Conservation (phyloP, 2,113 vertebrate genomes). For the Ammospiza caudacuta region DNA sequence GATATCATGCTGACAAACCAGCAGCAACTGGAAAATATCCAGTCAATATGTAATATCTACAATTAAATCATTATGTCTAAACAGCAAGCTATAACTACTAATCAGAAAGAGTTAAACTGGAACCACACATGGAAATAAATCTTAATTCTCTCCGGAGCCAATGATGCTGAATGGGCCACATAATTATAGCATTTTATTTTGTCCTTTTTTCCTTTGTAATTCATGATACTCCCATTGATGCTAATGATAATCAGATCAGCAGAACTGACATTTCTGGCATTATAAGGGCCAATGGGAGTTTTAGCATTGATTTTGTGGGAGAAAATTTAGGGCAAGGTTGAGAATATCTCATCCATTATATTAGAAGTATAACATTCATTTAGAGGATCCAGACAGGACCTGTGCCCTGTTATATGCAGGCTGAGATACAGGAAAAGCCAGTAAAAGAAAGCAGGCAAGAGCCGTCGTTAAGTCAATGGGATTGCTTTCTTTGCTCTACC, state of each 20-base stretch:
- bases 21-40: constrained; percentile 33
- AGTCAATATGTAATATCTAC: neutral
- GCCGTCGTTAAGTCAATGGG: neutral
- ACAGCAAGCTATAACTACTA: constrained; percentile 33
- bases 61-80: constrained; percentile 54
- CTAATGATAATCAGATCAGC: neutral
- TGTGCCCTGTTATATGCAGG: neutral
- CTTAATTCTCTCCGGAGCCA: constrained; percentile 24
- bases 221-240: neutral
- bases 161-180: neutral
- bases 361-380: neutral
- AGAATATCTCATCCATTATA: neutral
- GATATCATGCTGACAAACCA: neutral
- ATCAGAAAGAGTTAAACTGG: constrained; percentile 24
- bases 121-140: constrained; percentile 25
- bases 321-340: neutral
- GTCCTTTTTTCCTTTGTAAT: constrained; percentile 6
- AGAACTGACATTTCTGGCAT: neutral
- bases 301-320: neutral
- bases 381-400: neutral
- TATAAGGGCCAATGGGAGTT: neutral
- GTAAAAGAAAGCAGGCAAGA: neutral
- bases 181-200: constrained; percentile 36
- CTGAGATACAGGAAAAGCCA: neutral
- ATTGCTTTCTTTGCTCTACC: neutral